A percentile compares a stretch with the other conserved stretches of the same genome.
Conservation (phyloP, 2,888 invertebrate genomes). For the Eurytoma californica region DNA sequence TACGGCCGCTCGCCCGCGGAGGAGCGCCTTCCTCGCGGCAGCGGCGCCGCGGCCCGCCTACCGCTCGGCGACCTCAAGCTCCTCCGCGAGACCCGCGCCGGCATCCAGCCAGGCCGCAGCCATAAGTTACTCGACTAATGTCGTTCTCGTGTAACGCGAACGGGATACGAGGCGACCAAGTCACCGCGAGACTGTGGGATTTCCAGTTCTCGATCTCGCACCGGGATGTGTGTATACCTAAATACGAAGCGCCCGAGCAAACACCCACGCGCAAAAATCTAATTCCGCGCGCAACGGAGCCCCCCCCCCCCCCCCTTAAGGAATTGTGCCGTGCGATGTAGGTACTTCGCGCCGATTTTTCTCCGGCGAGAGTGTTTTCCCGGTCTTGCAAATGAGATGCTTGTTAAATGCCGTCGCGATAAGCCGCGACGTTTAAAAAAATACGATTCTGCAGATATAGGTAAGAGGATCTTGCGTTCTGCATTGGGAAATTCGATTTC, state of each 20-base stretch:
- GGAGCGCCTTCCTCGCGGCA: conserved; percentile 56
- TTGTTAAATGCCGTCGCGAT: conserved; percentile 40
- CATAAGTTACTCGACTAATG: conserved; percentile 74
- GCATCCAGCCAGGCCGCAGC: conserved; percentile 68
- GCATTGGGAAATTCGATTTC: conserved; percentile 15
- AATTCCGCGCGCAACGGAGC: conserved; percentile 54
- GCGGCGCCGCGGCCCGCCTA: conserved; percentile 61
- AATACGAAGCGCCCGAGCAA: not conserved
- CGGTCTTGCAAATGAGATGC: conserved; percentile 46
- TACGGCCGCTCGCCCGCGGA: conserved; percentile 9
- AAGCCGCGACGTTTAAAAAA: conserved; percentile 42
- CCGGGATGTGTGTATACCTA: not conserved
- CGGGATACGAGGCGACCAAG: conserved; percentile 47
- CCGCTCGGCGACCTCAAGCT: conserved; percentile 58
- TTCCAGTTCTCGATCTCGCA: conserved; percentile 53
- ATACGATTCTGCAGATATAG: not conserved
- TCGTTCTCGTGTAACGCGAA: conserved; percentile 71
- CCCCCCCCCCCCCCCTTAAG: conserved; percentile 56
- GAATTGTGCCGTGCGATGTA: conserved; percentile 44
- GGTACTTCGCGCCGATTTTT: conserved; percentile 16
- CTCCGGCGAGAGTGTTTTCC: conserved; percentile 29
- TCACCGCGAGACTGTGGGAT: conserved; percentile 54
- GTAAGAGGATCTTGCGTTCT: not conserved
- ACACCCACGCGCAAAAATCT: conserved; percentile 59
- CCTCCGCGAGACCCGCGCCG: conserved; percentile 50